phyloP scores from a whole-genome alignment of 2,113 vertebrate species.

The Mandrillus leucophaeus region DNA sequence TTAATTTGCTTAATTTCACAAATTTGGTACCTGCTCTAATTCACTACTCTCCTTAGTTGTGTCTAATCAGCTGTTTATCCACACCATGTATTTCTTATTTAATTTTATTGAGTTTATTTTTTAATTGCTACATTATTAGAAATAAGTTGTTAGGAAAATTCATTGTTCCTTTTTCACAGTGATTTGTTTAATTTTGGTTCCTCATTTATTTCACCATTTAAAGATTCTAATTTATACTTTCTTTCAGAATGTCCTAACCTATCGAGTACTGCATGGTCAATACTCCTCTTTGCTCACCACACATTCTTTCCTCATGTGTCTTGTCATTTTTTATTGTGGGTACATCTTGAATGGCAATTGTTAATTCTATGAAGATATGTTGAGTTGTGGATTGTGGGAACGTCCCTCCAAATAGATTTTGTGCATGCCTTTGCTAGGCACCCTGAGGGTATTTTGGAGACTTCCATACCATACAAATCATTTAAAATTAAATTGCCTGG shows the following conservation, averaged over 20 bases:
- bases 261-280: background rate
- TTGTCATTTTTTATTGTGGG: background rate
- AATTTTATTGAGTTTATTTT: conserved; percentile 1
- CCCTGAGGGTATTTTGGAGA: background rate
- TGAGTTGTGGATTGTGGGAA: background rate
- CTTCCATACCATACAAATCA: background rate
- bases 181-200: background rate
- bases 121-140: background rate
- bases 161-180: background rate
- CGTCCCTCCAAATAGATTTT: background rate
- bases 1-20: background rate
- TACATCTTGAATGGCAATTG: background rate
- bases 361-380: background rate
- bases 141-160: background rate
- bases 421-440: background rate
- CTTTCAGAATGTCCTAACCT: background rate
- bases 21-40: background rate
- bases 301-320: background rate
- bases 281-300: background rate
- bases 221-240: background rate
- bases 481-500: background rate
- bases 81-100: background rate
- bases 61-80: background rate
- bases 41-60: background rate
- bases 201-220: background rate